Percentiles rank a stretch among this genome's conserved stretches.
Evolutionary conservation across 1,140 invertebrate genomes (phyloP).

Genomic region (Chrysoperla carnea): DNA sequence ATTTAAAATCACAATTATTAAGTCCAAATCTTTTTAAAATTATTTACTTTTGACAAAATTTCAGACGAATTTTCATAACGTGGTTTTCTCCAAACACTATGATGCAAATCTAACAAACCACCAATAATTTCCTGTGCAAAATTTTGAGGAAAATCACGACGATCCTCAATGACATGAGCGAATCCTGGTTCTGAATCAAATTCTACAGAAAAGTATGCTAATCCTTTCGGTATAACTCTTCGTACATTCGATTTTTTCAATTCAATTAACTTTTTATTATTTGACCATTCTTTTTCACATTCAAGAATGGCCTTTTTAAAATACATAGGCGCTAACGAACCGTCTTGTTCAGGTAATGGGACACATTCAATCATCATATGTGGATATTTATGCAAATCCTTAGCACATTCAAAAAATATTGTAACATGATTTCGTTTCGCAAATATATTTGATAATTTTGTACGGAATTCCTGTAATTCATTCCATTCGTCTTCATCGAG

Average conservation of each 20-base stretch:
- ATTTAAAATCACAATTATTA: constrained; percentile 34
- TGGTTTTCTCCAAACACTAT: constrained; percentile 67
- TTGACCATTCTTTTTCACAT: constrained; percentile 85
- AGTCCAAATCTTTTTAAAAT: constrained; percentile 45
- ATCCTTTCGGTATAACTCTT: constrained; percentile 73
- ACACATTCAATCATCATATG: constrained; percentile 84
- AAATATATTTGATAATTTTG: constrained; percentile 63
- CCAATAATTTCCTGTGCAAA: constrained; percentile 93
- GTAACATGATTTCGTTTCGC: constrained; percentile 49
- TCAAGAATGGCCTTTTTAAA: constrained; percentile 96
- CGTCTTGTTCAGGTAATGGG: constrained; percentile 63
- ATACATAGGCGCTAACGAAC: constrained; percentile 80
- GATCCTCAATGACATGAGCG: constrained; percentile 94
- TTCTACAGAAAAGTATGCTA: constrained; percentile 87
- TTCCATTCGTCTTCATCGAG: constrained; percentile 88
- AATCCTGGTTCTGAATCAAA: constrained; percentile 83
- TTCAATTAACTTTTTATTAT: constrained; percentile 89
- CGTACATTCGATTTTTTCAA: constrained; percentile 53
- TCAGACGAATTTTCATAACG: constrained; percentile 50
- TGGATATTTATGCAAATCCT: constrained; percentile 50
- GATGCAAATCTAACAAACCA: constrained; percentile 82
- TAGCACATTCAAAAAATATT: constrained; percentile 84
- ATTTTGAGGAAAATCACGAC: constrained; percentile 66
- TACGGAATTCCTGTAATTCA: constrained; percentile 65
- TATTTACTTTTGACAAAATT: constrained; percentile 45